A percentile compares a stretch with the other conserved stretches of the same genome.
Evolutionary conservation across 2,888 invertebrate genomes (phyloP).

Genomic region (Cheilosia scutellata): DNA sequence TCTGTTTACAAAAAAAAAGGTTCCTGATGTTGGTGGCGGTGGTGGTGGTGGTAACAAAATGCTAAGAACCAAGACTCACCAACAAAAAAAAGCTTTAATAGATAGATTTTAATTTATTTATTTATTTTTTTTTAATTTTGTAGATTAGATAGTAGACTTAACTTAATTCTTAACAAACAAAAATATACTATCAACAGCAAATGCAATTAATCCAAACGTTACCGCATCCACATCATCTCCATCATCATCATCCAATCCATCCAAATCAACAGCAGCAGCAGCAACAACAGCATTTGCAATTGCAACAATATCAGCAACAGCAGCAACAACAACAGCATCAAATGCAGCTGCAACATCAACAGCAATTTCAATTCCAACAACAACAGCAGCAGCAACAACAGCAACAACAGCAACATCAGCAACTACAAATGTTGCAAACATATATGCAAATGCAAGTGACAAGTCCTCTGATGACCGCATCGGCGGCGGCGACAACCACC

Average conservation of each 20-base stretch:
- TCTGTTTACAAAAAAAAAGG: conserved; percentile 2
- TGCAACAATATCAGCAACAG: conserved; percentile 76
- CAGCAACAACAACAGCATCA: conserved; percentile 78
- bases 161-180: conserved; percentile 45
- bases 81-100: conserved; percentile 38
- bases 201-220: conserved; percentile 84
- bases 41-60: conserved; percentile 49
- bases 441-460: conserved; percentile 83
- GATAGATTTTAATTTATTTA: conserved; percentile 19
- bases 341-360: conserved; percentile 78
- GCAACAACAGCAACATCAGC: conserved; percentile 81
- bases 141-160: conserved; percentile 45
- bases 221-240: conserved; percentile 79
- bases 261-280: conserved; percentile 76
- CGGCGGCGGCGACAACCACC: conserved; percentile 78
- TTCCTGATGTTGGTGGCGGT: conserved; percentile 64
- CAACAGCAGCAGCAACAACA: conserved; percentile 81
- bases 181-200: conserved; percentile 81
- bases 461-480: conserved; percentile 78
- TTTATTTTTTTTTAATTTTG: conserved; percentile 36
- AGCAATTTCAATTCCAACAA: conserved; percentile 78
- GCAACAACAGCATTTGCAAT: conserved; percentile 82
- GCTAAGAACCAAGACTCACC: conserved; percentile 26
- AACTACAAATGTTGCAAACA: conserved; percentile 82
- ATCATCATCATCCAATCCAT: conserved; percentile 73